Percentiles rank a stretch among this genome's conserved stretches.
Conservation (phyloP, 2,888 invertebrate species). For the Macrophya alboannulata region DNA sequence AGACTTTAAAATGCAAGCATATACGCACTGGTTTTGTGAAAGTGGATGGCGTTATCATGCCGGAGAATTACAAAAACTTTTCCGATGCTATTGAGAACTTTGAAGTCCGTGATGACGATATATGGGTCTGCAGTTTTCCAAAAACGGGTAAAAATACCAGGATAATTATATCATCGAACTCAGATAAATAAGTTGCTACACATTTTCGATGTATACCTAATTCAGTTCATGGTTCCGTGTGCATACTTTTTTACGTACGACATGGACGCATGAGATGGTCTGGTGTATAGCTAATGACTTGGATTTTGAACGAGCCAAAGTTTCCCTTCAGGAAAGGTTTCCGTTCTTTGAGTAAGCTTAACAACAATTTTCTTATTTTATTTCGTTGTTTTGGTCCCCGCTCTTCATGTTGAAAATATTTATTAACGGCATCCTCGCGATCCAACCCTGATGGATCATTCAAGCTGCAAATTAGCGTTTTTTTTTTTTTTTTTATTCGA, state of each 20-base stretch:
- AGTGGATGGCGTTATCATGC: slow-evolving; percentile 72
- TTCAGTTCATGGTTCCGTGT: neutral
- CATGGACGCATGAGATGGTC: slow-evolving; percentile 90
- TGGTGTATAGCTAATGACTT: slow-evolving; percentile 86
- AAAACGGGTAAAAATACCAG: slow-evolving; percentile 79
- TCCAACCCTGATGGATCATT: neutral
- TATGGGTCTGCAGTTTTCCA: slow-evolving; percentile 81
- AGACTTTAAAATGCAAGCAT: neutral
- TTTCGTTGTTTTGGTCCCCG: neutral
- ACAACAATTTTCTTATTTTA: neutral
- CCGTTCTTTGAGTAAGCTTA: slow-evolving; percentile 85
- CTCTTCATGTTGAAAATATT: neutral
- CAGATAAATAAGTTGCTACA: neutral
- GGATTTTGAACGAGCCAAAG: slow-evolving; percentile 83
- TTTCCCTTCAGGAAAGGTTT: slow-evolving; percentile 83
- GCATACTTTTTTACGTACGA: slow-evolving; percentile 83
- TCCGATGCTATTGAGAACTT: slow-evolving; percentile 75
- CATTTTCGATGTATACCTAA: slow-evolving; percentile 13
- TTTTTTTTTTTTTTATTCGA: neutral
- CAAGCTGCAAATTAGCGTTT: neutral
- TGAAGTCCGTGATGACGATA: slow-evolving; percentile 78
- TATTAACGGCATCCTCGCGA: neutral
- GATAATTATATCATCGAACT: neutral
- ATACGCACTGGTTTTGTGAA: slow-evolving; percentile 65
- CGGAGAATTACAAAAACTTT: slow-evolving; percentile 73